phyloP scores from a whole-genome alignment of 2,888 invertebrate species.

The Nasonovia ribisnigri region DNA sequence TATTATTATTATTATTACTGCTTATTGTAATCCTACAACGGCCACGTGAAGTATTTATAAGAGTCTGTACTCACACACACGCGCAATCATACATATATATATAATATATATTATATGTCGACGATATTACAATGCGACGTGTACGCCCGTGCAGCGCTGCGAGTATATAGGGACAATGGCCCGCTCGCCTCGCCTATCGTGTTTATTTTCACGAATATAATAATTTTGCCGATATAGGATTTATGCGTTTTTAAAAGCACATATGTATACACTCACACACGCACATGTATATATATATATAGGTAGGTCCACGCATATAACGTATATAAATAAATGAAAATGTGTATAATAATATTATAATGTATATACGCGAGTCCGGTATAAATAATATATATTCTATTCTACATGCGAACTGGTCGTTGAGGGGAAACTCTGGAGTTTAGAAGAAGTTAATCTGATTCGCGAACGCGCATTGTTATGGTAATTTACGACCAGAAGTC shows the following conservation, averaged over 20 bases:
- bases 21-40: conserved; percentile 26
- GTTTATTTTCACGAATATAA: conserved; percentile 42
- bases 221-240: conserved; percentile 23
- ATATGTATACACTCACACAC: neutral
- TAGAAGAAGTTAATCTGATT: conserved; percentile 39
- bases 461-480: conserved; percentile 6
- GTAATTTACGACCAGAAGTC: conserved; percentile 44
- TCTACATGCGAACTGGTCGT: neutral
- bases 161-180: conserved; percentile 17
- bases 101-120: neutral
- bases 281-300: neutral
- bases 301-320: neutral
- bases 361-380: neutral
- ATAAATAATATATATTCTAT: neutral
- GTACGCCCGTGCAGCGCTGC: neutral
- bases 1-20: conserved; percentile 47
- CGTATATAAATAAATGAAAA: conserved; percentile 4
- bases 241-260: conserved; percentile 36
- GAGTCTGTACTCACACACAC: neutral
- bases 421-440: neutral
- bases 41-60: conserved; percentile 31
- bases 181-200: neutral
- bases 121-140: conserved; percentile 4
- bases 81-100: neutral
- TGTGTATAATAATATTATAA: neutral